Evolutionary conservation across 2,113 vertebrate genomes (phyloP), one percentile per base, ranked within the genome.

Genomic region (Carollia perspicillata): DNA sequence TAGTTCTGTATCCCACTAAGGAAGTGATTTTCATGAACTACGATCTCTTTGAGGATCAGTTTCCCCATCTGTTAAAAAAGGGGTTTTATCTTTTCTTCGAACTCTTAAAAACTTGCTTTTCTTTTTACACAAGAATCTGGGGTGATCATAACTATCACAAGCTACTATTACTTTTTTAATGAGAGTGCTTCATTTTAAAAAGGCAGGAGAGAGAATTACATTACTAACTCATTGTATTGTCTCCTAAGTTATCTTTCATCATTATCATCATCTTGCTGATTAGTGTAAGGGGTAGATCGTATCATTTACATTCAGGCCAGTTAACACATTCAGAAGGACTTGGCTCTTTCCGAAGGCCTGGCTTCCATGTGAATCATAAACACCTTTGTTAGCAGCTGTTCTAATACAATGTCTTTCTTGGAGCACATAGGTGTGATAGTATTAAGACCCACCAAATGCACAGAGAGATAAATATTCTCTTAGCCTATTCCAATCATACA

Each of bases 381-480:
- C 30, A 78, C 11, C 49, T 90, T 49, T 77, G 51, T 87, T 88
- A 94, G 72, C 80, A 92, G 40, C 60, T 97, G 63, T 83, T 79
- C 37, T 69, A 40, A n/a, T 26, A 49, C 7, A 63, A 72, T 63
- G n/a, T 33, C 89, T 89, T 87, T 85, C 68, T 89, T 84, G 28
- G 94, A 94, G 60, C 53, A 79, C 44, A 58, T 69, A 95, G 84
- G 60, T 94, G 42, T 69, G 71, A 69, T 51, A 28, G 51, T 63
- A 90, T n/a, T 53, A 89, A 96, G 77, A 68, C 35, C 60, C 80
- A 78, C 60, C 74, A 74, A 92, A 90, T 28, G 22, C 78, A 89
- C 51, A 83, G 81, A 91, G 69, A 97, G 88, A 97, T 37, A 92
- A 97, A 94, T 91, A 88, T 30, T 63, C 75, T 86, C 77, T 92